These are phyloP conservation scores for Ondatra zibethicus DNA, from an alignment of 2,113 vertebrate genomes.

Conservation along the genomic window DNA sequence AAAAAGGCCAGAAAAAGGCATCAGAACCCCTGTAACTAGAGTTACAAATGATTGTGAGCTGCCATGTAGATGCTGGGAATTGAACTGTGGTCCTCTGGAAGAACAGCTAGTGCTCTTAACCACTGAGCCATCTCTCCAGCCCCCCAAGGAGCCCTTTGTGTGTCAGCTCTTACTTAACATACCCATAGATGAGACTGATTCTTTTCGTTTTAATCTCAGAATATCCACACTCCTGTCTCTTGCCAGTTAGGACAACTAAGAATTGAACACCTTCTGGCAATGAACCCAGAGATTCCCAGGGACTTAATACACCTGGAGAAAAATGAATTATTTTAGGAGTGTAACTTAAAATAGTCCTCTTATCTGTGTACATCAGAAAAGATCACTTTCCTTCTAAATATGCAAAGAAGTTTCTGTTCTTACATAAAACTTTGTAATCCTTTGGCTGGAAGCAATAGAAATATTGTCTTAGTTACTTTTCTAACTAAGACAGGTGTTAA, in stretches of 20 bases:
- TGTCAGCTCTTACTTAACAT: too few relatives aligned
- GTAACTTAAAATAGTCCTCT: slow-evolving; percentile 4
- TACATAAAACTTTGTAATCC: background rate
- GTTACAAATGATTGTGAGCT: background rate
- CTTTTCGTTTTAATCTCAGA: slow-evolving; percentile 37
- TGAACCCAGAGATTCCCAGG: background rate
- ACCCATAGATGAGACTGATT: background rate
- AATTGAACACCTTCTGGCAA: background rate
- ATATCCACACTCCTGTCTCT: background rate
- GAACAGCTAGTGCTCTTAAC: background rate
- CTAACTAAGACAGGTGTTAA: background rate
- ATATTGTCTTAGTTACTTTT: background rate
- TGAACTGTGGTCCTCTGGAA: background rate
- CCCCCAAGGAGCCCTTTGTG: background rate
- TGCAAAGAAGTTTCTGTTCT: slow-evolving; percentile 2
- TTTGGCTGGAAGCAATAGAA: background rate
- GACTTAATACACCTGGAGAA: background rate
- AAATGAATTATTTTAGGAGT: background rate
- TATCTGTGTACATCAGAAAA: background rate
- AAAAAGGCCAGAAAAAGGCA: background rate
- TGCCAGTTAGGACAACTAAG: background rate
- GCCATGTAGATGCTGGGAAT: background rate
- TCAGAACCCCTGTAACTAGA: background rate
- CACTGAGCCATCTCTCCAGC: background rate
- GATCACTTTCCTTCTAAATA: background rate